These are phyloP conservation scores for Malthinus flaveolus DNA, from an alignment of 2,888 invertebrate genomes.

Conservation along the genomic window DNA sequence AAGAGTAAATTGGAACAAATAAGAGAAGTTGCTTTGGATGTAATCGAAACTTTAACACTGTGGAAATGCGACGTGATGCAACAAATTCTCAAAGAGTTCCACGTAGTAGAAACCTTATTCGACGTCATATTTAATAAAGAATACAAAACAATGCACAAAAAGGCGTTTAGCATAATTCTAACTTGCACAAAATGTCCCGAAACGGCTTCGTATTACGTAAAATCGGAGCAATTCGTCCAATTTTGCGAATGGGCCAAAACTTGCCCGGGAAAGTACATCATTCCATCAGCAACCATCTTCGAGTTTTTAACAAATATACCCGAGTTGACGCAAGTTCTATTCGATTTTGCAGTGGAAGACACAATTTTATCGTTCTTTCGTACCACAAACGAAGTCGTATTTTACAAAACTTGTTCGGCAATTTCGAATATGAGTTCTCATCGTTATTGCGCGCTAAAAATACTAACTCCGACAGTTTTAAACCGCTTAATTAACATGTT, in stretches of 20 bases:
- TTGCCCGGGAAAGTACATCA: constrained; percentile 16
- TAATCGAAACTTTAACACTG: constrained; percentile 8
- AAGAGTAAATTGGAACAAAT: constrained; percentile 13
- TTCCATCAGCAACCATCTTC: constrained; percentile 13
- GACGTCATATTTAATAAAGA: constrained; percentile 9
- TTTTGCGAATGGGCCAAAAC: constrained; percentile 21
- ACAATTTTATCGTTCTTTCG: constrained; percentile 22
- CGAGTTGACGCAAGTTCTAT: constrained; percentile 14
- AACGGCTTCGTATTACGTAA: constrained; percentile 16
- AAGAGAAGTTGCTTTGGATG: constrained; percentile 2
- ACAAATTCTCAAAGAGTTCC: constrained; percentile 6
- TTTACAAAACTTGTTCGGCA: constrained; percentile 19
- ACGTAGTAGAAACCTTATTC: constrained; percentile 8
- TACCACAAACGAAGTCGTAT: constrained; percentile 16
- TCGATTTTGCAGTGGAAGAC: constrained; percentile 24
- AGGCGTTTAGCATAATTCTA: constrained; percentile 9
- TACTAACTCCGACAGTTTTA: constrained; percentile 21
- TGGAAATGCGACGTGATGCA: constrained; percentile 11
- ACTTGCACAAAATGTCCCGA: constrained; percentile 14
- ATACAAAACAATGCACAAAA: constrained; percentile 14
- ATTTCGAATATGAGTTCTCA: constrained; percentile 17
- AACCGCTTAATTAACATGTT: constrained; percentile 15
- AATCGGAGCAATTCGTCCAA: constrained; percentile 19
- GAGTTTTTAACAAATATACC: constrained; percentile 2
- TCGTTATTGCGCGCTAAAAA: constrained; percentile 22